phyloP scores from a whole-genome alignment of 2,888 invertebrate species.

The Tinea pellionella region DNA sequence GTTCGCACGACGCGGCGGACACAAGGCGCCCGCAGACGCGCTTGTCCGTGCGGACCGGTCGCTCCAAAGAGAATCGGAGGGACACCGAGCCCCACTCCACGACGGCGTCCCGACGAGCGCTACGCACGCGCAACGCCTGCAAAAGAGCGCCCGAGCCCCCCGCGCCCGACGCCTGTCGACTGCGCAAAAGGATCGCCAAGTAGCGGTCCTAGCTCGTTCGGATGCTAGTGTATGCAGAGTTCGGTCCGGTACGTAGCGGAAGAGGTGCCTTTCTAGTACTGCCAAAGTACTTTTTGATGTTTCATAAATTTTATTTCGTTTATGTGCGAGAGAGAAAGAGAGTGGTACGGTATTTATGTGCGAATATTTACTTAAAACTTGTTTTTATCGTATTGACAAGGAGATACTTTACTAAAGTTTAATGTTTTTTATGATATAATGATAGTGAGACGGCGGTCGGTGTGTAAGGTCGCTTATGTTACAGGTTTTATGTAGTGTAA shows the following conservation, averaged over 20 bases:
- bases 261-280: conserved; percentile 41
- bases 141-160: conserved; percentile 20
- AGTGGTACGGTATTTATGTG: background rate
- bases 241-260: conserved; percentile 15
- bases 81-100: conserved; percentile 20
- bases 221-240: background rate
- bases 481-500: too few relatives aligned
- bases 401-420: too few relatives aligned
- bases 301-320: conserved; percentile 22
- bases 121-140: conserved; percentile 33
- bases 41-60: conserved; percentile 13
- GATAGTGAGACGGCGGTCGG: too few relatives aligned
- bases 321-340: background rate
- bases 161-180: conserved; percentile 16
- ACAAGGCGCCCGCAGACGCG: conserved; percentile 15
- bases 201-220: background rate
- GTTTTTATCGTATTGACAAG: too few relatives aligned
- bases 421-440: too few relatives aligned
- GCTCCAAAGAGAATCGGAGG: conserved; percentile 52
- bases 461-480: too few relatives aligned
- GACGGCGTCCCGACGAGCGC: conserved; percentile 23
- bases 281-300: conserved; percentile 37
- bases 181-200: background rate
- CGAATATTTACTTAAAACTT: background rate
- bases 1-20: conserved; percentile 47